Evolutionary conservation across 2,888 invertebrate genomes (phyloP), one percentile per base, ranked within the genome.

Genomic region (Eilema griseolum): DNA sequence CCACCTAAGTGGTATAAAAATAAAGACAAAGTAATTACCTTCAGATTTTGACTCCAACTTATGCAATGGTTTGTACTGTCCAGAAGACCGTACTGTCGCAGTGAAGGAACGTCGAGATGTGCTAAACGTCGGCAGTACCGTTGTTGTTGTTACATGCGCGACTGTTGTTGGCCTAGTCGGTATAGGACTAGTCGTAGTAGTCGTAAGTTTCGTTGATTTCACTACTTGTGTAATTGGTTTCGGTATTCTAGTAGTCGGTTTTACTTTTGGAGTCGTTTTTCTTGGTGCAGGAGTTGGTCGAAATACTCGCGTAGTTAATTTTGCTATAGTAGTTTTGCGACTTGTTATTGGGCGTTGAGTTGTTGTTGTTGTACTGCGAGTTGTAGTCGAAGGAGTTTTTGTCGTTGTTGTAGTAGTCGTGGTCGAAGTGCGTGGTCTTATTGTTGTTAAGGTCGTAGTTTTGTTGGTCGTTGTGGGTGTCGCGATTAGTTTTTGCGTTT

Each of bases 401-500:
- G 57, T 41, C 4, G 61, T 69, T 46, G 46, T 12, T 61, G 37
- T 46, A 24, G 41, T 62, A 31, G 78, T 78, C n/a, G 72, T 60
- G 28, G 71, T 71, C 67, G 72, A 73, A 52, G 68, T 75, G 37
- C 76, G 79, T 23, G 77, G 62, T 11, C 66, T 37, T 66, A 62
- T 14, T 11, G 28, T 14, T 3, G 46, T 78, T 33, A 74, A 73
- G 3, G 76, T 72, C 8, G 77, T 76, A 33, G 24, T 31, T 46
- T 46, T 12, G 11, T 8, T 11, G 16, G 24, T 60, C 16, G 57
- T 57, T 65, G 31, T 66, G 37, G 78, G 76, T 33, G 77, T 65
- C 14, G 76, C 86, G 26, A 91, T 80, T 31, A 88, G 80, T 76
- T 89, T 90, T 69, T 89, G 86, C 1, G 89, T 90, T 76, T 88